Conservation (phyloP, 2,113 vertebrate genomes). For the Lagopus muta region DNA sequence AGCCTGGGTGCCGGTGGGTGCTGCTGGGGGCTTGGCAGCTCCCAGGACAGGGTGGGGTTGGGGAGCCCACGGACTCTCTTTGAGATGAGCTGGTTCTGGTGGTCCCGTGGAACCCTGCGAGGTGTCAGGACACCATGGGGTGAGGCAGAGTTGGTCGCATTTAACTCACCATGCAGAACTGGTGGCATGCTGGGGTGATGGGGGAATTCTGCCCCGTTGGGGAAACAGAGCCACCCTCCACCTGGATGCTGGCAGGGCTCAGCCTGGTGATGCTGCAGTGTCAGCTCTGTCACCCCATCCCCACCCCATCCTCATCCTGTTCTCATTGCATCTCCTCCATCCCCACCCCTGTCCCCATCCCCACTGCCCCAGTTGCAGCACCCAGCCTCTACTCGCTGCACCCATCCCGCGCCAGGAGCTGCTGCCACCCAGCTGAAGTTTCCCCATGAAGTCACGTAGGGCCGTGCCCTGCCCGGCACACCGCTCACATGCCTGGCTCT, state of each 20-base stretch:
- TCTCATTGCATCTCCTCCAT: background rate
- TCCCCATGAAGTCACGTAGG: background rate
- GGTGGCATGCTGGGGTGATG: fast-evolving
- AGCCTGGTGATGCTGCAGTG: fast-evolving
- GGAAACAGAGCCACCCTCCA: background rate
- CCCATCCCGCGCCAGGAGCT: background rate
- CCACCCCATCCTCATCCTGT: background rate
- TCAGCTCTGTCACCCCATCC: fast-evolving
- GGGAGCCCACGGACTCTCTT: fast-evolving
- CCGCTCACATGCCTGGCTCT: background rate
- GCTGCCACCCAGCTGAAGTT: background rate
- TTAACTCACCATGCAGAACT: background rate
- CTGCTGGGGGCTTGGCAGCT: background rate
- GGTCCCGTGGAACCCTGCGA: background rate
- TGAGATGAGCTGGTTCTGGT: fast-evolving
- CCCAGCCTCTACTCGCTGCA: fast-evolving
- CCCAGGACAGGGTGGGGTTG: background rate
- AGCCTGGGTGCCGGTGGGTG: background rate
- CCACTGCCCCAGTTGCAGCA: background rate
- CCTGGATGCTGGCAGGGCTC: background rate
- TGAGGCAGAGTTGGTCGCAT: fast-evolving
- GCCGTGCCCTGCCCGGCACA: background rate
- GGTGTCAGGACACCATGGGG: background rate
- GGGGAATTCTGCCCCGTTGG: background rate
- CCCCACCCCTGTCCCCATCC: too few relatives aligned